These are phyloP conservation scores for Canis aureus DNA, from an alignment of 2,113 vertebrate species.

Conservation along the genomic window DNA sequence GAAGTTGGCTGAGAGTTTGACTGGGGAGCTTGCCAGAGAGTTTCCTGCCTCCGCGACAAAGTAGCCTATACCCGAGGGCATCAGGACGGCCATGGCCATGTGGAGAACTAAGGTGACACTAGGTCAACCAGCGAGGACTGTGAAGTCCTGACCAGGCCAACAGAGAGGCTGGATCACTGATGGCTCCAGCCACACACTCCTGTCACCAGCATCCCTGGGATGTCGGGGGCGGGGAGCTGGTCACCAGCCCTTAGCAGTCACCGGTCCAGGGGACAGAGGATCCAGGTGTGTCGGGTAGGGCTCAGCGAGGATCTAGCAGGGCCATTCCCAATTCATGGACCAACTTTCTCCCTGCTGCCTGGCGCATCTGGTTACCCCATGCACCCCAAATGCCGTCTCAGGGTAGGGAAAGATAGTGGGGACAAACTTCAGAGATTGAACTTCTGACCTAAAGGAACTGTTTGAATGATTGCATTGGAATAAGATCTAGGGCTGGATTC, in stretches of 20 bases:
- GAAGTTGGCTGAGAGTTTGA: not conserved
- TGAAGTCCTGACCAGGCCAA: not conserved
- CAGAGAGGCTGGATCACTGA: not conserved
- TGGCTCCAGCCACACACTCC: not conserved
- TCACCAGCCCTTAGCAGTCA: not conserved
- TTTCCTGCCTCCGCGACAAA: not conserved
- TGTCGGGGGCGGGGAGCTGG: accelerated
- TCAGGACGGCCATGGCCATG: not conserved
- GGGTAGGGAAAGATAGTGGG: not conserved
- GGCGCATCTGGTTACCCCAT: not conserved
- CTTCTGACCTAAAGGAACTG: not conserved
- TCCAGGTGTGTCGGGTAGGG: not conserved
- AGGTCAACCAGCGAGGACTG: not conserved
- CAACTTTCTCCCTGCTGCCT: not conserved
- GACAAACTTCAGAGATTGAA: not conserved
- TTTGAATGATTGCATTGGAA: too few relatives aligned
- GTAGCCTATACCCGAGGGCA: accelerated
- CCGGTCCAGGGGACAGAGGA: not conserved
- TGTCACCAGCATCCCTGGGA: accelerated
- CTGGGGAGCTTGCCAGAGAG: not conserved
- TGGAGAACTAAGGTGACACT: too few relatives aligned
- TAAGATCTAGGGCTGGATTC: not conserved
- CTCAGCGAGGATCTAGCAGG: not conserved
- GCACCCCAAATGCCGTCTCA: accelerated
- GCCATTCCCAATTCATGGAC: too few relatives aligned